A percentile compares a stretch with the other conserved stretches of the same genome.
These are phyloP conservation scores for Drosophila antonietae DNA, from an alignment of 2,888 invertebrate species.

Conservation along the genomic window DNA sequence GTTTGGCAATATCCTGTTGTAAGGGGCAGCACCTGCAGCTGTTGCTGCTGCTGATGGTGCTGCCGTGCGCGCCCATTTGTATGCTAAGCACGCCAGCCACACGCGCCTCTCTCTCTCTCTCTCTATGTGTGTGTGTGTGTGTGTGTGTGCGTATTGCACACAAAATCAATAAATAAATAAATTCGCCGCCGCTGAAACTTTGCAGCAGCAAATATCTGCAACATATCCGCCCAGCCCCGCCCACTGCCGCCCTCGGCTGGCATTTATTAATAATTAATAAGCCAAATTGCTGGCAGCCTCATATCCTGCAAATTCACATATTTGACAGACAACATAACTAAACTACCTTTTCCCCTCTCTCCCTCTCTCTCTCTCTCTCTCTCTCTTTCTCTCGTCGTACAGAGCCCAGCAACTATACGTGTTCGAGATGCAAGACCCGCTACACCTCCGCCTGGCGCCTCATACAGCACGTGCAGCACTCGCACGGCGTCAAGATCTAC, in stretches of 20 bases:
- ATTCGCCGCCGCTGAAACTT: slow-evolving; percentile 39
- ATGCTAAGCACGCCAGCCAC: slow-evolving; percentile 65
- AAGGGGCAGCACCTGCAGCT: slow-evolving; percentile 56
- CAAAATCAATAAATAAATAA: slow-evolving; percentile 75
- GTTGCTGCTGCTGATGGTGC: slow-evolving; percentile 45
- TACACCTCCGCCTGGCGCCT: slow-evolving; percentile 97
- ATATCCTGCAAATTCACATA: slow-evolving; percentile 58
- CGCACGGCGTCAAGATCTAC: slow-evolving; percentile 97
- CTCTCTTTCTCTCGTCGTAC: slow-evolving; percentile 74
- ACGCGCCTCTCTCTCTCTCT: slow-evolving; percentile 3
- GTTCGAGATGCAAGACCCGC: slow-evolving; percentile 96
- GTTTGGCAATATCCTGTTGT: slow-evolving; percentile 49
- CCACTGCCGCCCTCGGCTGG: neutral
- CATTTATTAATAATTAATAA: slow-evolving; percentile 56
- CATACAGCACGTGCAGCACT: slow-evolving; percentile 97
- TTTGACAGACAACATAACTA: slow-evolving; percentile 56
- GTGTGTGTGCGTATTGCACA: slow-evolving; percentile 13
- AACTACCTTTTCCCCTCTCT: slow-evolving; percentile 2
- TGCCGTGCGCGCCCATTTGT: slow-evolving; percentile 62
- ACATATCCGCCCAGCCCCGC: slow-evolving; percentile 2
- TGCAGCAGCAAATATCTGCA: slow-evolving; percentile 26
- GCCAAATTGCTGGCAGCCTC: slow-evolving; percentile 57
- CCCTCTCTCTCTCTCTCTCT: neutral
- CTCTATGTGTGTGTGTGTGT: slow-evolving; percentile 2
- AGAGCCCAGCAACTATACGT: slow-evolving; percentile 98